Base-by-base conservation (phyloP, 37 sponge, comb jelly and placozoan species). In the Amphimedon queenslandica region DNA sequence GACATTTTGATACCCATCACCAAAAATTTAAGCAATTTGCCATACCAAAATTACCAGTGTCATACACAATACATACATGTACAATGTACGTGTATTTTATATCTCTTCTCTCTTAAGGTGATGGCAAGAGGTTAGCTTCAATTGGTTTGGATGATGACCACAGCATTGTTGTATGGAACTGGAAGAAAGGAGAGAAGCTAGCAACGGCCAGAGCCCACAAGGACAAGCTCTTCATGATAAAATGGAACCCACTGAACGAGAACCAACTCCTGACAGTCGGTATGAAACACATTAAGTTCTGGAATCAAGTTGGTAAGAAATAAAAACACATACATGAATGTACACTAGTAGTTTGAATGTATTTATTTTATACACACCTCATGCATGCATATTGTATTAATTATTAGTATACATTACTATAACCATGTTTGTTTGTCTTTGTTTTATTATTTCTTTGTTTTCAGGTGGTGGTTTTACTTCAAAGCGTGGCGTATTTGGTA, bases 61-160 rank as follows among this genome's bases (percentile, higher is more conserved):
- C n/a, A n/a, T n/a, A n/a, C n/a, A n/a, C n/a, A n/a, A n/a, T n/a
- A n/a, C n/a, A n/a, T n/a, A n/a, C n/a, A n/a, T n/a, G n/a, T n/a
- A n/a, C n/a, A n/a, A n/a, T n/a, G n/a, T n/a, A n/a, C n/a, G n/a
- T n/a, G n/a, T n/a, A n/a, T n/a, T n/a, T n/a, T n/a, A n/a, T n/a
- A n/a, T n/a, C 53, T 47, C 53, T 47, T 47, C 53, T 47, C 13
- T 13, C 53, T 31, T 23, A 66, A 82, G 88, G 66, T 76, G 94
- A 97, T 66, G 98, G 98, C 24, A 94, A 90, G 70, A 81, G 74
- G 66, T 67, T 97, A 25, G 98, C 94, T 18, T 94, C 98, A 0
- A 87, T 97, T 39, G 98, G 98, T 53, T 72, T 97, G 66, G 98
- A 97, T 64, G 90, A 97, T 40, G 76, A 88, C 75, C 98, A 97